Percentiles rank a stretch among this genome's conserved stretches.
Conservation (phyloP, 92 coral and sea anemone genomes). For the Actinernus sp. region DNA sequence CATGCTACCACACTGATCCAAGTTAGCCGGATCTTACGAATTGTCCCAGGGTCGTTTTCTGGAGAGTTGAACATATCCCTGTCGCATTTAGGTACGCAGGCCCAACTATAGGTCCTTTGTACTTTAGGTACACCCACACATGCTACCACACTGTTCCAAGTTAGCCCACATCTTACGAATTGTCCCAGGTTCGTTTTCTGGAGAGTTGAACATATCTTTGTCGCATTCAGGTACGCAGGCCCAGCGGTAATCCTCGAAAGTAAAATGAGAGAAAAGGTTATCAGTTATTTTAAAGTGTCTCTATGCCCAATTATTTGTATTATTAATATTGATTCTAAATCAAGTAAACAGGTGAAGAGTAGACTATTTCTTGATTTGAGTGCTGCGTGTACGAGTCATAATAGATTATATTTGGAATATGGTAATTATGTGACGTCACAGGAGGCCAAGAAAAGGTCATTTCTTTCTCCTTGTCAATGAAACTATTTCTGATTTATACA, state of each 20-base stretch:
- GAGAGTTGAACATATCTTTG: slow-evolving; percentile 61
- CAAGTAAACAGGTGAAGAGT: too few relatives aligned
- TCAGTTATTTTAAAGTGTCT: too few relatives aligned
- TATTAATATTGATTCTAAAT: too few relatives aligned
- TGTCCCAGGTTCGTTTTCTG: slow-evolving; percentile 79
- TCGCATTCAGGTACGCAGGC: slow-evolving; percentile 74
- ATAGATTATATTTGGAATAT: too few relatives aligned
- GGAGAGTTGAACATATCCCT: slow-evolving; percentile 69
- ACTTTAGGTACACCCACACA: slow-evolving; percentile 59
- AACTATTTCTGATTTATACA: too few relatives aligned
- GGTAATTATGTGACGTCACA: too few relatives aligned
- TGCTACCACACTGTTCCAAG: slow-evolving; percentile 66
- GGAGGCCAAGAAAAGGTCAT: too few relatives aligned
- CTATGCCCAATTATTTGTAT: too few relatives aligned
- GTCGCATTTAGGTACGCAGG: slow-evolving; percentile 73
- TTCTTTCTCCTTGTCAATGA: too few relatives aligned
- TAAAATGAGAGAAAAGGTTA: too few relatives aligned
- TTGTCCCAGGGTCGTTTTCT: slow-evolving; percentile 75
- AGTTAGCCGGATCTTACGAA: slow-evolving; percentile 74
- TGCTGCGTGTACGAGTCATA: too few relatives aligned
- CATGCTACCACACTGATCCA: slow-evolving; percentile 68
- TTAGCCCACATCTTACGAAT: slow-evolving; percentile 79
- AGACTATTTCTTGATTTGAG: too few relatives aligned
- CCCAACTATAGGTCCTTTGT: not conserved
- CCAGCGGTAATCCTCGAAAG: slow-evolving; percentile 81